Percentiles rank a stretch among this genome's conserved stretches.
These are phyloP conservation scores for Anableps anableps DNA, from an alignment of 2,797 vertebrate species.

Conservation along the genomic window DNA sequence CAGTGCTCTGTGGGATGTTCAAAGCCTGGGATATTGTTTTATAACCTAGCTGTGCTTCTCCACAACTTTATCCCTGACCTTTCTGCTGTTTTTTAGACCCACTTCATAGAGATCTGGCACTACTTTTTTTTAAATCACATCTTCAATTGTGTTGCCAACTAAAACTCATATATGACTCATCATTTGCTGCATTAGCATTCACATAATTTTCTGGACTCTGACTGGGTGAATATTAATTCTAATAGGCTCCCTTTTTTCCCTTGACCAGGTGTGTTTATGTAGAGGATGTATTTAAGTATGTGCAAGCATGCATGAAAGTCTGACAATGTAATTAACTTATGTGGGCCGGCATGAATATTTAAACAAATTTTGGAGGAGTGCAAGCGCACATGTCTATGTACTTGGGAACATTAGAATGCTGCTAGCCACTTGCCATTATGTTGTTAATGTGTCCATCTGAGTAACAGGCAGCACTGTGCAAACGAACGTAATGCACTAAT, in stretches of 20 bases:
- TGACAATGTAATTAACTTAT: slow-evolving; percentile 32
- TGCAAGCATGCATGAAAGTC: slow-evolving; percentile 1
- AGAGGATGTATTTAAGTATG: slow-evolving; percentile 11
- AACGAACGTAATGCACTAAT: slow-evolving; percentile 58
- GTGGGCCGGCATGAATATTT: slow-evolving; percentile 17
- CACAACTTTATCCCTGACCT: background rate
- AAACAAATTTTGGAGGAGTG: slow-evolving; percentile 8
- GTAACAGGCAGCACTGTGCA: slow-evolving; percentile 38
- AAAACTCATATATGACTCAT: slow-evolving; percentile 52
- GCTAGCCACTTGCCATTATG: slow-evolving; percentile 33
- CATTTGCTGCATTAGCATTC: slow-evolving; percentile 44
- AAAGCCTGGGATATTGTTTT: background rate
- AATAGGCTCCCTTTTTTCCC: slow-evolving; percentile 3
- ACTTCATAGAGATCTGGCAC: background rate
- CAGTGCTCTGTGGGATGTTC: too few relatives aligned
- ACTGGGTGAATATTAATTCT: slow-evolving; percentile 44
- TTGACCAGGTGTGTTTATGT: slow-evolving; percentile 4
- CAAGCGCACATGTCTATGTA: slow-evolving; percentile 4
- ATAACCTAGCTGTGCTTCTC: background rate
- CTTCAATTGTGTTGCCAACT: slow-evolving; percentile 22
- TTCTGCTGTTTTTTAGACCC: background rate
- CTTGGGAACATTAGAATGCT: slow-evolving; percentile 30
- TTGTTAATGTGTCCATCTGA: slow-evolving; percentile 46
- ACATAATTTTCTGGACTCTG: slow-evolving; percentile 8
- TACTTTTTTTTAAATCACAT: background rate